phyloP scores from a whole-genome alignment of 2,797 vertebrate genomes.

The Rhadinocentrus ornatus region DNA sequence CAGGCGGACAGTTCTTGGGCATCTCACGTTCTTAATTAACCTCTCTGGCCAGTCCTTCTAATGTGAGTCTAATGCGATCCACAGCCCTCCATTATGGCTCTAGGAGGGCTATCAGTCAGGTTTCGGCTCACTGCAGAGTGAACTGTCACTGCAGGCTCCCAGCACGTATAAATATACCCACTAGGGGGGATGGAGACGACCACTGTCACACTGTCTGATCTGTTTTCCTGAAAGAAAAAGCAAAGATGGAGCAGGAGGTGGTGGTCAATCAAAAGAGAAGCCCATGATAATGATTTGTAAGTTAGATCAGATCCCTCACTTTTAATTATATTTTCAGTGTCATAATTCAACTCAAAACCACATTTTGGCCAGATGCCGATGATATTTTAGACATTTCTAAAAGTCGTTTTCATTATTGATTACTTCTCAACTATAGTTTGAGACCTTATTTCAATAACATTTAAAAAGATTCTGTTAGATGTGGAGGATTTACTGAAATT shows the following conservation, averaged over 20 bases:
- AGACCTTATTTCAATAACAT: not conserved
- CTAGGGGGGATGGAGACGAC: not conserved
- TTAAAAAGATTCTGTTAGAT: not conserved
- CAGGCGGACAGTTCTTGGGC: conserved; percentile 32
- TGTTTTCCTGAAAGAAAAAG: conserved; percentile 1
- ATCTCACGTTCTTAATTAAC: conserved; percentile 75
- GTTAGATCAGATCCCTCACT: no score
- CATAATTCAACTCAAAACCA: no score
- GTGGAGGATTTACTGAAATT: not conserved
- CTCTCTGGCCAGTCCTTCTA: conserved; percentile 63
- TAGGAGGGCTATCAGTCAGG: conserved; percentile 73
- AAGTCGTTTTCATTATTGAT: not conserved
- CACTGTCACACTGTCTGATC: not conserved
- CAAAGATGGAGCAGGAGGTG: not conserved
- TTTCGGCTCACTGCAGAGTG: conserved; percentile 56
- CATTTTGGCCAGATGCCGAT: no score
- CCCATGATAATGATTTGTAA: no score
- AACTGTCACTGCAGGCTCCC: conserved; percentile 51
- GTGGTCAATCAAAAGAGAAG: no score
- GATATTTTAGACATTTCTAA: no score
- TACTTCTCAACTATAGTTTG: no score
- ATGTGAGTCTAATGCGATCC: conserved; percentile 74
- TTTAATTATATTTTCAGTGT: no score
- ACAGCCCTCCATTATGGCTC: conserved; percentile 67
- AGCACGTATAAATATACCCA: conserved; percentile 10